Evolutionary conservation across 2,797 vertebrate species (phyloP), one percentile per base, ranked within the genome.

Genomic region (Sebastes oblongus): DNA sequence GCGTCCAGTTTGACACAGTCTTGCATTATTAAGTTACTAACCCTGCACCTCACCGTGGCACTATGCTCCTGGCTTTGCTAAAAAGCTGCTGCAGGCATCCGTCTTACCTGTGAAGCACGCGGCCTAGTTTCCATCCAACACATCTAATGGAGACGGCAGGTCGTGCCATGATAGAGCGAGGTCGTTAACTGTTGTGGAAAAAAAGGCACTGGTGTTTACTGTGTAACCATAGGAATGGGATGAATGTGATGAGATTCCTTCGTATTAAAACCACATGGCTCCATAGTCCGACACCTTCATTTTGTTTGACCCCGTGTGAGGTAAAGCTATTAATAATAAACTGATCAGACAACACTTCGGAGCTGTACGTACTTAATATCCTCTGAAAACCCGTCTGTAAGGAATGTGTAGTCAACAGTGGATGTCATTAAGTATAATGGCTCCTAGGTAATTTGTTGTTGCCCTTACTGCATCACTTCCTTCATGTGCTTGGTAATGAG

Each of bases 401-500:
- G n/a, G 3, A 82, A 70, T 73, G 64, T 80, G 75, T 8, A 76
- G 52, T 65, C 56, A 82, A 70, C 66, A 62, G 60, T 55, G 65
- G 66, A 75, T 78, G 59, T 62, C 68, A 84, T 86, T 86, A 88
- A 69, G 69, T 83, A n/a, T 88, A 81, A 86, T 81, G 71, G 30
- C 65, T 81, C 67, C 64, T n/a, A 73, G 75, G 73, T 84, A 60
- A 88, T 78, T 84, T 70, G 52, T 71, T 84, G 34, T 25, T 52
- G 32, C 67, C 42, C 67, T 64, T 34, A 29, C 67, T 83, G 67
- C 65, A 74, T 64, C 75, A 61, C 70, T 83, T 84, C 80, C 80
- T 90, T 88, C 74, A 67, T 92, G 81, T 61, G 68, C 72, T 82
- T 65, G 25, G 66, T 89, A 92, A 90, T 88, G 78, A 82, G 78